Evolutionary conservation across 1,140 invertebrate species (phyloP).

Genomic region (Cepaea nemoralis): DNA sequence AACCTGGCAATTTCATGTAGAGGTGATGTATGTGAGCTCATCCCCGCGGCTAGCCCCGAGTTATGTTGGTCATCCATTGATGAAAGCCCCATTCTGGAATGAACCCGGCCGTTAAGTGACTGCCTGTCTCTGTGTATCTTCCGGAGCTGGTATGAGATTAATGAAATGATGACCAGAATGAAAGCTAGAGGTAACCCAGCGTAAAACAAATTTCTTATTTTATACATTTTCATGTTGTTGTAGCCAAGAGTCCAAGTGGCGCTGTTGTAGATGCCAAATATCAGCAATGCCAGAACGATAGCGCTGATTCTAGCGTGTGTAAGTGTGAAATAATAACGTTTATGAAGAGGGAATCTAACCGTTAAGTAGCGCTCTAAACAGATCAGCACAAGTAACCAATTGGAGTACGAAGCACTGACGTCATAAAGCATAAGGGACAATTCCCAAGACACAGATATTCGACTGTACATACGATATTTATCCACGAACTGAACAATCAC

Average conservation of each 20-base stretch:
- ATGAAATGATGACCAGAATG: conserved; percentile 47
- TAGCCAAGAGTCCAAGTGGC: background rate
- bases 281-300: conserved; percentile 36
- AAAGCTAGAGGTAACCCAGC: conserved; percentile 47
- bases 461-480: conserved; percentile 42
- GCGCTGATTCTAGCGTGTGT: conserved; percentile 44
- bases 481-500: conserved; percentile 46
- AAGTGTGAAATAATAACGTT: conserved; percentile 48
- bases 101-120: conserved; percentile 28
- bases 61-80: conserved; percentile 48
- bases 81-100: conserved; percentile 45
- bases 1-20: conserved; percentile 41
- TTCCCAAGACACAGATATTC: background rate
- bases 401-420: conserved; percentile 56
- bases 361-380: conserved; percentile 60
- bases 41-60: conserved; percentile 42
- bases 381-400: conserved; percentile 60
- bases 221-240: conserved; percentile 32
- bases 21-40: conserved; percentile 36
- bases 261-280: conserved; percentile 27
- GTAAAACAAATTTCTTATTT: conserved; percentile 42
- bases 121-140: conserved; percentile 39
- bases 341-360: conserved; percentile 55
- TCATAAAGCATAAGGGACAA: conserved; percentile 49
- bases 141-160: conserved; percentile 40